Base-by-base conservation (phyloP, 2,797 vertebrate species). In the Sphaeramia orbicularis region DNA sequence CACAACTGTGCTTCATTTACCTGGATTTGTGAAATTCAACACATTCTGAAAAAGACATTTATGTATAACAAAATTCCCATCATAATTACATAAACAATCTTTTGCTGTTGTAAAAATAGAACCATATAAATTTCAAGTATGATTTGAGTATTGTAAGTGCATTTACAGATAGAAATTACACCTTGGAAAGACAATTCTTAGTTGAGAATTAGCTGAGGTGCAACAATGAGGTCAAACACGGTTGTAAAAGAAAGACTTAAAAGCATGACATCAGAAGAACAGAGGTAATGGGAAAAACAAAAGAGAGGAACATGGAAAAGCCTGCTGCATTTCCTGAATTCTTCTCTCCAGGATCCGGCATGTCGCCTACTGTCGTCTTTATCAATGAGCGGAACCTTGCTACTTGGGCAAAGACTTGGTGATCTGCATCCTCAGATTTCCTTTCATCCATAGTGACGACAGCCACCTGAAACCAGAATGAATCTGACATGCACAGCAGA, bases 381-480 rank as follows among this genome's bases (percentile, higher is more conserved):
- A 89, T 32, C 58, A 88, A 84, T 0, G 68, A 48, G 1, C 56
- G 48, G 3, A 84, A 89, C 45, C 2, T 68, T 38, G 79, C 81
- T 0, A 57, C 43, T 64, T 70, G 85, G 27, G 52, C 6, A 41
- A 89, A 86, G 49, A 69, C 49, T 18, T 85, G 81, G n/a, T 86
- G 8, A 12, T 85, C 68, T 14, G 65, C 51, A 1, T 19, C 47
- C 13, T 7, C 4, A 0, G 60, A 41, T 79, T 59, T 74, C 30
- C 42, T 56, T 45, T 16, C 54, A 59, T 19, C 69, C n/a, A 37
- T 5, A 15, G 49, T 52, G 14, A 83, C 49, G 0, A 80, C 52
- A 1, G 71, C 89, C 6, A 44, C 74, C 42, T 86, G 76, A 72
- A 83, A 89, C 85, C 87, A 89, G 11, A 79, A 84, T 2, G 69